phyloP scores from a whole-genome alignment of 2,888 invertebrate genomes.

The Macaria liturata region DNA sequence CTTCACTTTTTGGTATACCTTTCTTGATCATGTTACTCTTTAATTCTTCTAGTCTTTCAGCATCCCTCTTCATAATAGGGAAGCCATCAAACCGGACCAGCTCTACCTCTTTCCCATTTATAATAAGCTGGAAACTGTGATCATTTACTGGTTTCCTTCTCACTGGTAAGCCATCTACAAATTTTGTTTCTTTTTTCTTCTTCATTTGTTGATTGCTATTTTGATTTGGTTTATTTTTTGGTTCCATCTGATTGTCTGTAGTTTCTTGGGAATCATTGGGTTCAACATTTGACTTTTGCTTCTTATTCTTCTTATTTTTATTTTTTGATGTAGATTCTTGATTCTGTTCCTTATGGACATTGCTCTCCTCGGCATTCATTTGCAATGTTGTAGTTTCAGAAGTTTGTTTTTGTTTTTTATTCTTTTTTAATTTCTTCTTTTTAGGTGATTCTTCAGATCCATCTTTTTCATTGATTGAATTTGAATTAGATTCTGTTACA shows the following conservation, averaged over 20 bases:
- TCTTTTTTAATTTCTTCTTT: constrained; percentile 37
- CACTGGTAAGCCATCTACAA: constrained; percentile 56
- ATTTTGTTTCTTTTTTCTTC: constrained; percentile 48
- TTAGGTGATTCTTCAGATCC: constrained; percentile 1
- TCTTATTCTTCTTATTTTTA: constrained; percentile 26
- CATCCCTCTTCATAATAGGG: constrained; percentile 88
- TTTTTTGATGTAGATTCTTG: constrained; percentile 2
- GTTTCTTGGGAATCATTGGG: background rate
- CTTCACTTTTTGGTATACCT: constrained; percentile 87
- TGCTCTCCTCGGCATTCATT: no score
- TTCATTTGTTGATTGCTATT: constrained; percentile 30
- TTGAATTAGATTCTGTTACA: background rate
- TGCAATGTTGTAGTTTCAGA: constrained; percentile 4
- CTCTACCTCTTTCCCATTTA: constrained; percentile 86
- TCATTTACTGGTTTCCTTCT: constrained; percentile 75
- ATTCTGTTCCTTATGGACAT: constrained; percentile 2
- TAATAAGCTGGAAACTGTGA: constrained; percentile 76
- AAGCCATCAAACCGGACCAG: constrained; percentile 87
- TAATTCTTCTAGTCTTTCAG: constrained; percentile 84
- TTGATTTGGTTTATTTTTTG: constrained; percentile 16
- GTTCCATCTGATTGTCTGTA: constrained; percentile 2
- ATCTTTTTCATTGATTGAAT: background rate
- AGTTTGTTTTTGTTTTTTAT: constrained; percentile 35
- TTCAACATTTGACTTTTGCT: background rate
- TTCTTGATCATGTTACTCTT: constrained; percentile 85